Evolutionary conservation across 2,797 vertebrate genomes (phyloP).

Genomic region (Echeneis naucrates): DNA sequence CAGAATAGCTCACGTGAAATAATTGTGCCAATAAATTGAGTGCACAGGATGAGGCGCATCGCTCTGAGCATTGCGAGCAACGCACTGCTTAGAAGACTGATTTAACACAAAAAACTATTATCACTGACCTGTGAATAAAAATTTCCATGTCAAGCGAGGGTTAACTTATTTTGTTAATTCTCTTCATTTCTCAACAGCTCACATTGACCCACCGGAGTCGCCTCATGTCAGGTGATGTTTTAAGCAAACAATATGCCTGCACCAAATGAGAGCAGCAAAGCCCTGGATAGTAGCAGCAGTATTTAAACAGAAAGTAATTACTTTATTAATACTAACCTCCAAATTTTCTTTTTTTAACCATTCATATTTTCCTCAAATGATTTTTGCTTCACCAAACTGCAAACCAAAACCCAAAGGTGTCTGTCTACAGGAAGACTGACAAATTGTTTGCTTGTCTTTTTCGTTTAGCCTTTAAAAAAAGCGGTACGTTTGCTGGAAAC

Average conservation of each 20-base stretch:
- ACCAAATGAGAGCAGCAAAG: not conserved
- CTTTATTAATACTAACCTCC: not conserved
- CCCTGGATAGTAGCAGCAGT: not conserved
- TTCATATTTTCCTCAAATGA: no score
- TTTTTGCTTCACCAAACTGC: not conserved
- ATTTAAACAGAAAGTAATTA: not conserved
- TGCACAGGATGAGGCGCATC: conserved; percentile 3
- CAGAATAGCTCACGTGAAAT: conserved; percentile 30
- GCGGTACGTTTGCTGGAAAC: not conserved
- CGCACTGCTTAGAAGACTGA: conserved; percentile 7
- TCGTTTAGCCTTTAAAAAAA: not conserved
- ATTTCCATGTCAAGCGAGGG: conserved; percentile 21
- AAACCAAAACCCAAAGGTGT: not conserved
- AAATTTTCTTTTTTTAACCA: not conserved
- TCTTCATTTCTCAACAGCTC: not conserved
- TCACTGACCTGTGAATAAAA: conserved; percentile 38
- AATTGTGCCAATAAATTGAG: conserved; percentile 12
- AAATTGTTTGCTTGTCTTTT: not conserved
- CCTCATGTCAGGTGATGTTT: not conserved
- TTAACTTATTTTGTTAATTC: conserved; percentile 19
- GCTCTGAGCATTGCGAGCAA: conserved; percentile 10
- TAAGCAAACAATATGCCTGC: not conserved
- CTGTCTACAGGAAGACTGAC: not conserved
- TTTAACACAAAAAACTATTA: not conserved
- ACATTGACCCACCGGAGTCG: not conserved